These are phyloP conservation scores for Todus mexicanus DNA, from an alignment of 2,797 vertebrate genomes.

Conservation along the genomic window DNA sequence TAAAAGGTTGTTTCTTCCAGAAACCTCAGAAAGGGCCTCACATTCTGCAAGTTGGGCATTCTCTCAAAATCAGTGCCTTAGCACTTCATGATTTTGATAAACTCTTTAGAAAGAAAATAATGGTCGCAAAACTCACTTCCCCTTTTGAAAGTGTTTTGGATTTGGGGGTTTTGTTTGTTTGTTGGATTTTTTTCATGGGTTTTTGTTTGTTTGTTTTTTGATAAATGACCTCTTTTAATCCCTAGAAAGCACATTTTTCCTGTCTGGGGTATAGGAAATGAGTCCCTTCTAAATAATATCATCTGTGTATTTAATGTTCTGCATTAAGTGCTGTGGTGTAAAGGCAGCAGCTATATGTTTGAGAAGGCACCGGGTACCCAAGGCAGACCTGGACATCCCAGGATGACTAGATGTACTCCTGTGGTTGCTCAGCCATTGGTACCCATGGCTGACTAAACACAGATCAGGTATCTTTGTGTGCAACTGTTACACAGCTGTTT, in stretches of 20 bases:
- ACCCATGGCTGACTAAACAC: not conserved
- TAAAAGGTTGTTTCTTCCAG: not conserved
- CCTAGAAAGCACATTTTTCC: not conserved
- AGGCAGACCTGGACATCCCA: not conserved
- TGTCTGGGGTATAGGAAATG: not conserved
- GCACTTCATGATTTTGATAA: not conserved
- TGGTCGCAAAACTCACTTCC: not conserved
- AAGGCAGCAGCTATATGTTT: not conserved
- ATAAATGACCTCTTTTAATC: not conserved
- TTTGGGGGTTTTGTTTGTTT: too few relatives aligned
- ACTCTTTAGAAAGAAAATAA: not conserved
- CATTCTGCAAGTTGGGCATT: accelerated
- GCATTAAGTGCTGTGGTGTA: not conserved
- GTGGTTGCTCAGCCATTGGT: not conserved
- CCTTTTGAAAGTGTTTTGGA: not conserved
- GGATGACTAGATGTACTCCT: not conserved
- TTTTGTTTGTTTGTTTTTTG: not conserved
- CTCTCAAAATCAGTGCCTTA: not conserved
- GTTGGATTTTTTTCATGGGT: too few relatives aligned
- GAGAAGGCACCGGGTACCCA: not conserved
- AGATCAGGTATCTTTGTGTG: accelerated
- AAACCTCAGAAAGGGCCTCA: not conserved
- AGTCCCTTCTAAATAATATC: not conserved
- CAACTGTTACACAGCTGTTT: not conserved
- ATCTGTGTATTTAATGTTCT: not conserved